Evolutionary conservation across 2,797 vertebrate species (phyloP).

Genomic region (Gambusia yucatana): DNA sequence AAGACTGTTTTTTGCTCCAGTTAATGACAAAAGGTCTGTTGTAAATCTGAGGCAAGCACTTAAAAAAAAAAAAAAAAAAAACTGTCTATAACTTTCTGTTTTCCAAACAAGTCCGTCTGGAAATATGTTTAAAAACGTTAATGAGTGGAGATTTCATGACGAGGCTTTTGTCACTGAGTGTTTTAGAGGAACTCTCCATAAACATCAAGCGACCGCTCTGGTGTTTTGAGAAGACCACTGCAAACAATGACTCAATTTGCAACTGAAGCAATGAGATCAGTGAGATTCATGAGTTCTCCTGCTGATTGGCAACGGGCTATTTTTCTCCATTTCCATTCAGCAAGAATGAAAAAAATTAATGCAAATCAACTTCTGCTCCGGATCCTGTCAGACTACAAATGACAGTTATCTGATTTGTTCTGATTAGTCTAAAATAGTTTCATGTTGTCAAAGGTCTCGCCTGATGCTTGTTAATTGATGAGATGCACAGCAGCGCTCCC

Average conservation of each 20-base stretch:
- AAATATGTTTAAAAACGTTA: slow-evolving; percentile 5
- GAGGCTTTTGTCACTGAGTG: slow-evolving; percentile 45
- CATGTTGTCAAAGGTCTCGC: neutral
- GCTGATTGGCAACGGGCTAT: slow-evolving; percentile 62
- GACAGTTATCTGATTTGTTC: slow-evolving; percentile 32
- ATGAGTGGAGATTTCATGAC: slow-evolving; percentile 45
- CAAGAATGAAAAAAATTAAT: slow-evolving; percentile 45
- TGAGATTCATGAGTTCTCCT: slow-evolving; percentile 76
- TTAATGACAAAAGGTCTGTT: slow-evolving; percentile 1
- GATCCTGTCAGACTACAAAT: slow-evolving; percentile 52
- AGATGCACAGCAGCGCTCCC: neutral
- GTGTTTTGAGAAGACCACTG: slow-evolving; percentile 48
- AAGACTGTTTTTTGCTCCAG: slow-evolving; percentile 5
- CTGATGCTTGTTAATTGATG: neutral
- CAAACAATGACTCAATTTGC: slow-evolving; percentile 62
- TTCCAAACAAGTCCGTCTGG: slow-evolving; percentile 32
- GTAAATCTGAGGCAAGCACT: slow-evolving; percentile 20
- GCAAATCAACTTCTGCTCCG: slow-evolving; percentile 2
- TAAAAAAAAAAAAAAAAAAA: neutral
- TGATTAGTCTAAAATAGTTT: slow-evolving; percentile 22
- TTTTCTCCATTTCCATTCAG: slow-evolving; percentile 55
- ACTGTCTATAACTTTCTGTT: slow-evolving; percentile 13
- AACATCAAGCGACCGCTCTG: slow-evolving; percentile 46
- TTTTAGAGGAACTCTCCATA: slow-evolving; percentile 45
- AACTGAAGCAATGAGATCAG: slow-evolving; percentile 63